Evolutionary conservation across 2,888 invertebrate species (phyloP).

Genomic region (Biston stratarius): DNA sequence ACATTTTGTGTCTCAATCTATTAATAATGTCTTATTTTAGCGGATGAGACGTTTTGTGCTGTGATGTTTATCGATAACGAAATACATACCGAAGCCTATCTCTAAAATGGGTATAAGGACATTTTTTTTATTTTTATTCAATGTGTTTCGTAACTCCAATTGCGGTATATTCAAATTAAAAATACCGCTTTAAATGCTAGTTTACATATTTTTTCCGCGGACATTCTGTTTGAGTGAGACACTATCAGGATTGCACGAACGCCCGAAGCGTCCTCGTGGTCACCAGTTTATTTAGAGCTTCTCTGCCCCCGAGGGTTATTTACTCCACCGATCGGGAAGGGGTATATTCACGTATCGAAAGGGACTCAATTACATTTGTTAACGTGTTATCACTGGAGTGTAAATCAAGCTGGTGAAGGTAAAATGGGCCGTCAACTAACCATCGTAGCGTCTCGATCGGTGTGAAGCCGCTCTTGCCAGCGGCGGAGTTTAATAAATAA

Average conservation of each 20-base stretch:
- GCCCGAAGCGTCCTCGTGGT: slow-evolving; percentile 61
- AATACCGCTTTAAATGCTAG: slow-evolving; percentile 14
- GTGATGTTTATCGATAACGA: slow-evolving; percentile 68
- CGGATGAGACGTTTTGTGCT: slow-evolving; percentile 70
- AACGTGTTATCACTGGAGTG: slow-evolving; percentile 56
- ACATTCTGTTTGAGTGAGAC: slow-evolving; percentile 59
- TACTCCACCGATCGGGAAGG: slow-evolving; percentile 16
- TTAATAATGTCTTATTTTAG: slow-evolving; percentile 83
- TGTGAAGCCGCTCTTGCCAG: slow-evolving; percentile 56
- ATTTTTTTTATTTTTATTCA: slow-evolving; percentile 22
- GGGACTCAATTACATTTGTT: slow-evolving; percentile 38
- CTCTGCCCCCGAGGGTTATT: slow-evolving; percentile 28
- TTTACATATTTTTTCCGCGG: slow-evolving; percentile 48
- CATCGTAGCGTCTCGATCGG: slow-evolving; percentile 54
- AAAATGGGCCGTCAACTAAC: slow-evolving; percentile 68
- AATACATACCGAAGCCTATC: slow-evolving; percentile 58
- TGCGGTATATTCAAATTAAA: neutral
- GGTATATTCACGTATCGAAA: slow-evolving; percentile 30
- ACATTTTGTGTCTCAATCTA: slow-evolving; percentile 84
- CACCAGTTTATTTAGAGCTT: slow-evolving; percentile 34
- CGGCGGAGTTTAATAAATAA: slow-evolving; percentile 12
- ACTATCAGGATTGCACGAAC: slow-evolving; percentile 76
- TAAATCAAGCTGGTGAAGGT: slow-evolving; percentile 67
- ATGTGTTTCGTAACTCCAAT: neutral
- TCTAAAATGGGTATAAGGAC: slow-evolving; percentile 49